Percentiles rank a stretch among this genome's conserved stretches.
These are phyloP conservation scores for Schizaphis graminum DNA, from an alignment of 2,888 invertebrate genomes.

Conservation along the genomic window DNA sequence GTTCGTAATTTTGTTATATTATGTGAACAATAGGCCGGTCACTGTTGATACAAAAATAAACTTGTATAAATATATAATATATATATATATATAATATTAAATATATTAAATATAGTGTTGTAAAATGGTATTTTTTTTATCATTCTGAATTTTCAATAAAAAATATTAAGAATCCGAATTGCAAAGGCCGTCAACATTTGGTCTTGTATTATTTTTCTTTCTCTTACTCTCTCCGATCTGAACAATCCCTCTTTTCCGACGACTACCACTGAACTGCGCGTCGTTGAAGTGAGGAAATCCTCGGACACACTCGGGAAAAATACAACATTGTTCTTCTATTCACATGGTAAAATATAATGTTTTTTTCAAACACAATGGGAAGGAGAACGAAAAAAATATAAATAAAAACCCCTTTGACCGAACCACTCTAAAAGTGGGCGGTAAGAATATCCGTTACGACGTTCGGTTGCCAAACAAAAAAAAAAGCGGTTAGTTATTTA, in stretches of 20 bases:
- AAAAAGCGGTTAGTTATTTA: conserved; percentile 20
- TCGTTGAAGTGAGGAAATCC: neutral
- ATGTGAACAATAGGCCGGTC: conserved; percentile 15
- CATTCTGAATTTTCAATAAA: conserved; percentile 55
- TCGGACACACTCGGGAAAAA: conserved; percentile 54
- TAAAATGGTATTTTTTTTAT: conserved; percentile 37
- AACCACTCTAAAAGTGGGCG: conserved; percentile 54
- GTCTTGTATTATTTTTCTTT: conserved; percentile 8
- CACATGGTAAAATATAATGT: conserved; percentile 54
- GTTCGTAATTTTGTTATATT: neutral
- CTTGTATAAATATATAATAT: neutral
- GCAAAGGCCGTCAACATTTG: neutral
- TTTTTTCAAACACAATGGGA: conserved; percentile 20
- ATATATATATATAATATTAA: neutral
- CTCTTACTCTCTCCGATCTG: neutral
- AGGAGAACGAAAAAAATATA: neutral
- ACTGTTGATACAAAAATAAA: conserved; percentile 19
- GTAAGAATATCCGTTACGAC: conserved; percentile 38
- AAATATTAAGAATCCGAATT: conserved; percentile 16
- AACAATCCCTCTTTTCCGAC: neutral
- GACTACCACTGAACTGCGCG: neutral
- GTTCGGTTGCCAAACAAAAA: conserved; percentile 50
- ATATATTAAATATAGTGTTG: neutral
- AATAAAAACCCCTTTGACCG: conserved; percentile 5
- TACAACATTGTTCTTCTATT: conserved; percentile 52